Percentiles rank a stretch among this genome's conserved stretches.
Conservation (phyloP, 2,113 vertebrate species). For the Sapayoa aenigma region DNA sequence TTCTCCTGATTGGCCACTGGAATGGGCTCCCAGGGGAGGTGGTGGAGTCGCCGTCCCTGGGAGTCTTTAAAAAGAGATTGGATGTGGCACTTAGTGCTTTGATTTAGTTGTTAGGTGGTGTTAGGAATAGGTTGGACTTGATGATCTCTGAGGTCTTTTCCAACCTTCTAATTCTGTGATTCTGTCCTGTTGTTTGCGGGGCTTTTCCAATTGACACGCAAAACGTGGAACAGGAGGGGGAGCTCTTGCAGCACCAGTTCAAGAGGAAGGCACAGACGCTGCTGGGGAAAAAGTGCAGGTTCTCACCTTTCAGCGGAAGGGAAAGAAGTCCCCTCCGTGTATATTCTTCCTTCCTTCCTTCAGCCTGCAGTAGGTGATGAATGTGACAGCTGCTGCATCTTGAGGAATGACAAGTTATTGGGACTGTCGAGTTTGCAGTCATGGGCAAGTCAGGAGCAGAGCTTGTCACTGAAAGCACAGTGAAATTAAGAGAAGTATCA, state of each 20-base stretch:
- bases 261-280: not conserved
- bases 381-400: not conserved
- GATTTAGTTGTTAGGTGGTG: too few species aligned
- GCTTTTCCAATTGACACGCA: not conserved
- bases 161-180: too few species aligned
- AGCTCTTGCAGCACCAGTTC: not conserved
- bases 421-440: not conserved
- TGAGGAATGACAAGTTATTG: not conserved
- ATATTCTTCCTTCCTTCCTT: not conserved
- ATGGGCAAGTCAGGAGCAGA: not conserved
- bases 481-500: not conserved
- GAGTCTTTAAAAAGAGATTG: too few species aligned
- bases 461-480: not conserved
- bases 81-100: too few species aligned
- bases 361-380: not conserved
- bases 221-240: not conserved
- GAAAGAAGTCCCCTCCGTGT: accelerated
- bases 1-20: not conserved
- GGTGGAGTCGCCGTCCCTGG: too few species aligned
- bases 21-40: too few species aligned
- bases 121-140: too few species aligned
- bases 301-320: not conserved
- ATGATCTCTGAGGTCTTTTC: too few species aligned
- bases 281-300: not conserved
- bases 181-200: not conserved